Conservation (phyloP, 2,888 invertebrate genomes). For the Luperina testacea region DNA sequence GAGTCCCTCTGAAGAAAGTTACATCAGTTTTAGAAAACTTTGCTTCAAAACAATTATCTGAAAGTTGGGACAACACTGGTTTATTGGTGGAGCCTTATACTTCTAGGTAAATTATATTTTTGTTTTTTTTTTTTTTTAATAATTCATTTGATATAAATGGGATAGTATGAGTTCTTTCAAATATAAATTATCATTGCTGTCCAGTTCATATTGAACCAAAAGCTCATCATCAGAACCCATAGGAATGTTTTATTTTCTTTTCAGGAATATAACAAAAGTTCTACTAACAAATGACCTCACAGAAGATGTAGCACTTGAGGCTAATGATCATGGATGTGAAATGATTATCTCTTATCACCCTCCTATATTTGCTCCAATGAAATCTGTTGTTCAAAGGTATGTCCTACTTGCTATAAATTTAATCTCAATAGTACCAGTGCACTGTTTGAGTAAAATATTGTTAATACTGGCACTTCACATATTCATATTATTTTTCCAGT, state of each 20-base stretch:
- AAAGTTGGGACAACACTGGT: constrained; percentile 98
- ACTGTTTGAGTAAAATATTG: background rate
- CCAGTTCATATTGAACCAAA: background rate
- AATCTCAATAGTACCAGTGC: background rate
- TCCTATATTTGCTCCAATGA: constrained; percentile 96
- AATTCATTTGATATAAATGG: background rate
- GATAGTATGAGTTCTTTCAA: background rate
- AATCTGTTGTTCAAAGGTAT: constrained; percentile 94
- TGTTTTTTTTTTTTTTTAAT: constrained; percentile 25
- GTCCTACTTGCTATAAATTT: background rate
- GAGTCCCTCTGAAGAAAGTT: constrained; percentile 87
- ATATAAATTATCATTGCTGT: background rate
- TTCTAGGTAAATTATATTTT: constrained; percentile 80
- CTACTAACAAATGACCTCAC: constrained; percentile 98
- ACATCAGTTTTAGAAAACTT: constrained; percentile 91
- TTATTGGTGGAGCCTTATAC: constrained; percentile 95
- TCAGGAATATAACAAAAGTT: constrained; percentile 91
- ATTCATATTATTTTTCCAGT: background rate
- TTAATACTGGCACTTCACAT: background rate
- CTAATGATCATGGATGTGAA: constrained; percentile 92
- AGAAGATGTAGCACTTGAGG: constrained; percentile 95
- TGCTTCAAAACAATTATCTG: constrained; percentile 93
- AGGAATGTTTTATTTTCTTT: constrained; percentile 58
- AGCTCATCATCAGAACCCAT: background rate
- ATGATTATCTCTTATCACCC: constrained; percentile 98